Percentiles rank a stretch among this genome's conserved stretches.
phyloP scores from a whole-genome alignment of 2,113 vertebrate species.

The Muntiacus reevesi region DNA sequence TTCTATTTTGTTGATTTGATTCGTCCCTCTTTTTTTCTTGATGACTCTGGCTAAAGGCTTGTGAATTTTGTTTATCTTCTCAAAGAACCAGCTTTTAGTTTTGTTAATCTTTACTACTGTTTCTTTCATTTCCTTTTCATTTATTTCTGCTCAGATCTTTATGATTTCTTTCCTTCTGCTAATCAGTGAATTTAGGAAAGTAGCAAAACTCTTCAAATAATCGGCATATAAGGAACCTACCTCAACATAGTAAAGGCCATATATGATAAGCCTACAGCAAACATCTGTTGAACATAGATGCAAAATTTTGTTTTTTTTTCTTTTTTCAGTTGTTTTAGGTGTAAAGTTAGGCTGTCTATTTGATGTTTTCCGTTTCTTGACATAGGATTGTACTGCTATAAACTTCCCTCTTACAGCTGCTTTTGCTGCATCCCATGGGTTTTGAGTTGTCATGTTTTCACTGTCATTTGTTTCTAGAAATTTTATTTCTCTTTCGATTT shows the following conservation, averaged over 20 bases:
- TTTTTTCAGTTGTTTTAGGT: background rate
- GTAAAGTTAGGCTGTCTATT: background rate
- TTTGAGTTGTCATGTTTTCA: background rate
- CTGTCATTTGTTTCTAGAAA: background rate
- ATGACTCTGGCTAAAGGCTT: background rate
- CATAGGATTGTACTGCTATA: background rate
- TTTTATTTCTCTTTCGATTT: background rate
- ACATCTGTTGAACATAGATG: too few species aligned
- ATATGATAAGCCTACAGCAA: too few species aligned
- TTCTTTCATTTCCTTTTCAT: background rate
- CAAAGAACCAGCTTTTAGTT: background rate
- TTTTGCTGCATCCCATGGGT: background rate
- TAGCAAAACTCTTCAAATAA: too few species aligned
- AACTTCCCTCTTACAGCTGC: background rate
- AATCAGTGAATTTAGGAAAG: too few species aligned
- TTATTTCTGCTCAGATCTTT: background rate
- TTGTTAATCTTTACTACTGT: background rate
- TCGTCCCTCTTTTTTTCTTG: background rate
- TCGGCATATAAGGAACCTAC: too few species aligned
- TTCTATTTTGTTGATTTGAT: background rate
- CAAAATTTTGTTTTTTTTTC: too few species aligned
- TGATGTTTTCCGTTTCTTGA: background rate
- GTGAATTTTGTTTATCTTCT: background rate
- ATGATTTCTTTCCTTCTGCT: background rate
- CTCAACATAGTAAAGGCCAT: too few species aligned